Percentiles rank a stretch among this genome's conserved stretches.
Evolutionary conservation across 2,888 invertebrate genomes (phyloP).

Genomic region (Erpobdella octoculata): DNA sequence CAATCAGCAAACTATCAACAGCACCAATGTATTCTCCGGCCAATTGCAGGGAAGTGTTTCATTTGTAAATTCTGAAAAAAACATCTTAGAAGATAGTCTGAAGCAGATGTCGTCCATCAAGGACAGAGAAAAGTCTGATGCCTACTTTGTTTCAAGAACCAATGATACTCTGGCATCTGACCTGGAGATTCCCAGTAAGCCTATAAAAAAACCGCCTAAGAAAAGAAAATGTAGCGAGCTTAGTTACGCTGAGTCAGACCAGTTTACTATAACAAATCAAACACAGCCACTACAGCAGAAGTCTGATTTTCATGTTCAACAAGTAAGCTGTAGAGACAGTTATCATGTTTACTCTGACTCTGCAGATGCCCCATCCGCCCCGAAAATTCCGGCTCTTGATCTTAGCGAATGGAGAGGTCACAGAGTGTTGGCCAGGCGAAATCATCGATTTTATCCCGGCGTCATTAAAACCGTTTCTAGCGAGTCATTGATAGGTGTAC

Average conservation of each 20-base stretch:
- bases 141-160: not conserved
- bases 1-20: conserved; percentile 9
- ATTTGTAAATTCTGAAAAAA: no score
- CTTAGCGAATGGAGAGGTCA: conserved; percentile 88
- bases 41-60: not conserved
- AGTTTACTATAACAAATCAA: not conserved
- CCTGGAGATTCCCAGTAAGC: conserved; percentile 22
- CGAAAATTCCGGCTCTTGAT: conserved; percentile 54
- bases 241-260: not conserved
- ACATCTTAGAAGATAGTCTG: not conserved
- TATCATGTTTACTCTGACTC: not conserved
- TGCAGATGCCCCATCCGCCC: not conserved
- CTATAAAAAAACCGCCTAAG: conserved; percentile 71
- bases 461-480: conserved; percentile 61
- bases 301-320: not conserved
- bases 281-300: not conserved
- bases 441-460: conserved; percentile 73
- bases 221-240: conserved; percentile 63
- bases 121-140: not conserved
- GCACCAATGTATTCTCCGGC: not conserved
- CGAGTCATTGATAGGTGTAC: conserved; percentile 63
- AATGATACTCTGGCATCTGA: not conserved
- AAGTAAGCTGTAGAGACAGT: not conserved
- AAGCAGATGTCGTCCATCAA: not conserved
- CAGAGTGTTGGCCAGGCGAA: conserved; percentile 77